Percentiles rank a stretch among this genome's conserved stretches.
Conservation (phyloP, 1,140 invertebrate species). For the Lepeophtheirus salmonis region DNA sequence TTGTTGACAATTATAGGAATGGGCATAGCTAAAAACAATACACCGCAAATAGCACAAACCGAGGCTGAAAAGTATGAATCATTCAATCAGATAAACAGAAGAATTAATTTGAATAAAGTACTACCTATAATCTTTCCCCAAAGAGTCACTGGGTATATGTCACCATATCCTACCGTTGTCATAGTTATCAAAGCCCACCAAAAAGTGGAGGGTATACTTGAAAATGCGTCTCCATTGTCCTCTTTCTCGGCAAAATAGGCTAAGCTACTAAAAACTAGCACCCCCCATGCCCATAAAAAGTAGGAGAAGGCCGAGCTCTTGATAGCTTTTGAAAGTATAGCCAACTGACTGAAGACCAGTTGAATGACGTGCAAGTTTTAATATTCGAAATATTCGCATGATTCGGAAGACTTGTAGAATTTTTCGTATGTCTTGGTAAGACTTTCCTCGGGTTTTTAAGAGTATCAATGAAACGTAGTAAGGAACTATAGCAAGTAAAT, state of each 20-base stretch:
- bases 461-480: slow-evolving; percentile 93
- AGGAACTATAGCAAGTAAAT: slow-evolving; percentile 92
- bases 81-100: too few relatives aligned
- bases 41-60: slow-evolving; percentile 24
- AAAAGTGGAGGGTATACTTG: slow-evolving; percentile 37
- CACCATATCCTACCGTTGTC: slow-evolving; percentile 47
- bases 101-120: too few relatives aligned
- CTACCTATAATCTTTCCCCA: slow-evolving; percentile 84
- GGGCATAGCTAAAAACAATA: slow-evolving; percentile 26
- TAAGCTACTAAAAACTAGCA: slow-evolving; percentile 46
- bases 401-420: slow-evolving; percentile 98
- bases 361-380: slow-evolving; percentile 94
- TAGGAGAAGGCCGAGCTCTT: slow-evolving; percentile 18
- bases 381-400: slow-evolving; percentile 93
- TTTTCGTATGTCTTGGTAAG: slow-evolving; percentile 87
- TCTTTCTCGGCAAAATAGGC: slow-evolving; percentile 22
- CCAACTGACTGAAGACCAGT: slow-evolving; percentile 94
- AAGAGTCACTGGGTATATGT: slow-evolving; percentile 86
- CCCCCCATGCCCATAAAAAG: slow-evolving; percentile 53
- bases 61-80: slow-evolving; percentile 4
- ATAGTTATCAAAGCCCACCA: slow-evolving; percentile 38
- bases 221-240: slow-evolving; percentile 24
- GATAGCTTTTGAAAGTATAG: slow-evolving; percentile 97
- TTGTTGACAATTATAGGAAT: slow-evolving; percentile 30
- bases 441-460: slow-evolving; percentile 82